Base-by-base conservation (phyloP, 2,888 invertebrate genomes). In the Chrysolina oricalcia region DNA sequence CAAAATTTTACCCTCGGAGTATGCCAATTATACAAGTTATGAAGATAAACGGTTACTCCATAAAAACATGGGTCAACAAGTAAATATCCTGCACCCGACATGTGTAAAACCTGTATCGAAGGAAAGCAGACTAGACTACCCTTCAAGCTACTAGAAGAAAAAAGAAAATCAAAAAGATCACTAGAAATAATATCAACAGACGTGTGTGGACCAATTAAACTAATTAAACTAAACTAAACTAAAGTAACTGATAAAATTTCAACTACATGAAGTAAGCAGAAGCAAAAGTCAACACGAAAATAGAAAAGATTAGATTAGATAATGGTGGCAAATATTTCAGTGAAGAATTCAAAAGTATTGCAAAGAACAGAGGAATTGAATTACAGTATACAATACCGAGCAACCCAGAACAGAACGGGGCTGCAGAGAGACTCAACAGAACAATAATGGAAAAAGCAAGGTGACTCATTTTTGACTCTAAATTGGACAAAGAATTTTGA, bases 401-500 rank as follows among this genome's bases (percentile, higher is more conserved):
- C 9, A 71, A 71, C 21, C 53, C 65, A 13, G 15, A 71, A 50
- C 50, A 50, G 15, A 71, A 71, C 27, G 71, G 65, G 19, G 19
- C 46, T 21, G 62, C 70, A 41, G 70, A 70, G 40, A 19, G 70
- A 15, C 19, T 70, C 40, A 63, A 70, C 23, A 40, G 43, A 23
- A 63, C 70, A 5, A 27, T 70, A 23, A 35, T 71, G 65, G 41
- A 71, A 48, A 71, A 64, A 53, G 53, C 71, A 40, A 65, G 71
- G 50, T 64, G 64, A 17, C n/a, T 65, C 21, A 64, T 71, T 11
- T 65, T 53, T 17, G 41, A 65, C 27, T 65, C 81, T 19, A 72
- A 81, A 35, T 46, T 84, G 9, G 71, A 79, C 13, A 84, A 64
- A 43, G 9, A 19, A 19, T 81, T 85, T 76, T 85, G 83, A 81